Conservation (phyloP, 2,113 vertebrate species). For the Nycticebus coucang region DNA sequence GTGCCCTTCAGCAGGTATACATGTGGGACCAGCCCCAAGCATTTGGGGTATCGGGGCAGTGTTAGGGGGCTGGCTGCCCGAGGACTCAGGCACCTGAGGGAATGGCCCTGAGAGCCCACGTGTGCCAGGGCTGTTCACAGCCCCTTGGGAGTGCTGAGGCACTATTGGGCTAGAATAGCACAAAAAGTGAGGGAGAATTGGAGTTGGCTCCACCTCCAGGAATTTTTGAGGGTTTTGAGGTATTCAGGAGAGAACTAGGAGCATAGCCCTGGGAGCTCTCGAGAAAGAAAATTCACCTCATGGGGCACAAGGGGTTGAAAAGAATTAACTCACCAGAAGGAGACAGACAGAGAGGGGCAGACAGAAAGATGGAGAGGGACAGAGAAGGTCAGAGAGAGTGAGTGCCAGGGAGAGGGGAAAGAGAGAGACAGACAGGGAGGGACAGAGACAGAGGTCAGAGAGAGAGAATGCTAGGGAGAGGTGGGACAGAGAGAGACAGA, state of each 20-base stretch:
- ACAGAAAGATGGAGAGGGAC: not conserved
- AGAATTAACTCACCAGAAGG: not conserved
- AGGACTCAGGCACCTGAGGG: not conserved
- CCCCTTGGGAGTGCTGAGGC: not conserved
- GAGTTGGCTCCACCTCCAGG: not conserved
- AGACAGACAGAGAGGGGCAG: not conserved
- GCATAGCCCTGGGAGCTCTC: not conserved
- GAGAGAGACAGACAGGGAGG: not conserved
- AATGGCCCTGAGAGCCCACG: not conserved
- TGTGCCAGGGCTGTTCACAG: not conserved
- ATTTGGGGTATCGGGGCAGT: not conserved
- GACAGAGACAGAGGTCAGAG: not conserved
- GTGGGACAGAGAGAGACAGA: not conserved
- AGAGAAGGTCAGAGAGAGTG: not conserved
- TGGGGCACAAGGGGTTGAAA: not conserved
- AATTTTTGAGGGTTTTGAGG: not conserved
- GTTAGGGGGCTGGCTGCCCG: not conserved
- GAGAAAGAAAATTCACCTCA: not conserved
- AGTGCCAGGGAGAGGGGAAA: too few relatives aligned
- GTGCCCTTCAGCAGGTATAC: accelerated
- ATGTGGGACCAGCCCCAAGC: not conserved
- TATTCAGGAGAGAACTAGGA: not conserved
- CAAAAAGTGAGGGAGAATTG: not conserved
- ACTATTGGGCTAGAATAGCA: not conserved
- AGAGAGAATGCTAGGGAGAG: not conserved